These are phyloP conservation scores for Pseudobourletiella spinata DNA, from an alignment of 1,140 invertebrate genomes.

Conservation along the genomic window DNA sequence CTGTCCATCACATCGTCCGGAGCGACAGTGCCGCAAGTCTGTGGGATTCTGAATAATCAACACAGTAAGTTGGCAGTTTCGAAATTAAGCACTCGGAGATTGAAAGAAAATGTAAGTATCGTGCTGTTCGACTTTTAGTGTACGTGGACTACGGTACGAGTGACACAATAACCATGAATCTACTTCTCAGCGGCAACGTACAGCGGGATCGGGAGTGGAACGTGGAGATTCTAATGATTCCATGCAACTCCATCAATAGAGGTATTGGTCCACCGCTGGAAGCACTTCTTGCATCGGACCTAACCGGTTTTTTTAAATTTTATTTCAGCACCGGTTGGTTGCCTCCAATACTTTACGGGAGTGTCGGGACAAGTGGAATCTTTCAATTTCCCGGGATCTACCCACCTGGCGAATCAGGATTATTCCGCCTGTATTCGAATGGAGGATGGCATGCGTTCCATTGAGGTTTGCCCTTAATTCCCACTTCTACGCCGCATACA, in stretches of 20 bases:
- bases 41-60: conserved; percentile 29
- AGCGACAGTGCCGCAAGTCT: conserved; percentile 21
- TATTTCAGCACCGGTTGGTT: conserved; percentile 32
- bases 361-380: conserved; percentile 28
- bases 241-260: conserved; percentile 21
- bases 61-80: too few relatives aligned
- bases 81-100: neutral
- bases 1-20: conserved; percentile 26
- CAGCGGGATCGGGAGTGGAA: conserved; percentile 31
- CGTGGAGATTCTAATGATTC: conserved; percentile 30
- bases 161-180: conserved; percentile 31
- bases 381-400: conserved; percentile 30
- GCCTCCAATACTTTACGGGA: conserved; percentile 35
- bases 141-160: conserved; percentile 31
- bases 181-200: conserved; percentile 18
- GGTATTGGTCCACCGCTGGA: conserved; percentile 19
- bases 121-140: too few relatives aligned
- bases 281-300: too few relatives aligned
- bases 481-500: too few relatives aligned
- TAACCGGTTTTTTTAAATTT: neutral
- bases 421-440: conserved; percentile 31
- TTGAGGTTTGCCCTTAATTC: conserved; percentile 31
- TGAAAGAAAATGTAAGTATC: neutral
- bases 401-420: conserved; percentile 28
- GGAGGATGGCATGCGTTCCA: conserved; percentile 34